phyloP scores from a whole-genome alignment of 2,888 invertebrate genomes.

The Diplolepis rosae region DNA sequence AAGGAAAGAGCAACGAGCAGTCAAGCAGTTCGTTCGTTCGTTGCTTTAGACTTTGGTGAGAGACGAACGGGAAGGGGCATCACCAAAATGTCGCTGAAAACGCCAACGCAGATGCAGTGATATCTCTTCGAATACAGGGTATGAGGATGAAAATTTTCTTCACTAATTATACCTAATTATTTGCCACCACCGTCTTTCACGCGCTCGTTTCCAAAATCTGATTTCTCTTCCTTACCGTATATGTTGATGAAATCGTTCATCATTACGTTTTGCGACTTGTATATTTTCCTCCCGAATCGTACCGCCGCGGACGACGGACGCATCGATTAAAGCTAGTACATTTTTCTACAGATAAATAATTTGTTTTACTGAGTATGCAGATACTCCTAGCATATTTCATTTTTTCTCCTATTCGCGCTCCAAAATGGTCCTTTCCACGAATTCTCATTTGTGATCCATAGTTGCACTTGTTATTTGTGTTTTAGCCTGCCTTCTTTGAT shows the following conservation, averaged over 20 bases:
- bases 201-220: background rate
- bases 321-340: slow-evolving; percentile 6
- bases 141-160: background rate
- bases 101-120: slow-evolving; percentile 68
- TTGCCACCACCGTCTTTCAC: background rate
- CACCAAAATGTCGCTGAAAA: slow-evolving; percentile 70
- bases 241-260: background rate
- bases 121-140: slow-evolving; percentile 30
- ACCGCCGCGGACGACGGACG: no score
- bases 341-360: background rate
- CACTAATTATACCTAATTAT: background rate
- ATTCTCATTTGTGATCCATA: background rate
- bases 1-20: slow-evolving; percentile 45
- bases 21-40: slow-evolving; percentile 26
- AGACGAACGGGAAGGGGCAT: slow-evolving; percentile 44
- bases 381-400: no score
- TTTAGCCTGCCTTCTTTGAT: no score
- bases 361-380: background rate
- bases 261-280: background rate
- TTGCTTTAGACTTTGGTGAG: slow-evolving; percentile 1
- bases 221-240: background rate
- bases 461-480: background rate
- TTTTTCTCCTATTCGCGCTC: no score
- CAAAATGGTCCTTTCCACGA: no score
- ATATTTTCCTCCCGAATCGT: no score